Evolutionary conservation across 2,113 vertebrate genomes (phyloP).

Genomic region (Hucho hucho): DNA sequence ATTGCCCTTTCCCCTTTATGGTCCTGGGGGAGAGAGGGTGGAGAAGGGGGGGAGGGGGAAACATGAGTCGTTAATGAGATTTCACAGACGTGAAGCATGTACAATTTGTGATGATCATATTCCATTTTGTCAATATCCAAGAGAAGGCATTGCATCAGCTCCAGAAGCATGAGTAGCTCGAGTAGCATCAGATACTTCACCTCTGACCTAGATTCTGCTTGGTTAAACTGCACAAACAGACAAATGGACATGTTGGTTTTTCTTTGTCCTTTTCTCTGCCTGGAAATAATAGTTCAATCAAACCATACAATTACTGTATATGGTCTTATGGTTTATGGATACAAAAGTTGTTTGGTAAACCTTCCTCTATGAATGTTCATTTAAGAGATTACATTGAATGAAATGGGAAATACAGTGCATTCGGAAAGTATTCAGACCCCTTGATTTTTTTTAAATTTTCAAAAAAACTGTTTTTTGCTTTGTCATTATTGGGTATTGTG

Average conservation of each 20-base stretch:
- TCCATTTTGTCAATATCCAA: constrained; percentile 61
- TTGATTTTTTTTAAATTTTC: too few relatives aligned
- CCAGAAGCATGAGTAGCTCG: constrained; percentile 19
- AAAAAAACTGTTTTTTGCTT: too few relatives aligned
- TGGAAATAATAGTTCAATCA: background rate
- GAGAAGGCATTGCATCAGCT: constrained; percentile 55
- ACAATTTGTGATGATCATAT: constrained; percentile 66
- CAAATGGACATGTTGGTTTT: background rate
- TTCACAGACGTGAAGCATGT: constrained; percentile 59
- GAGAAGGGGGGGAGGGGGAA: constrained; percentile 27
- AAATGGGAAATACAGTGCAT: background rate
- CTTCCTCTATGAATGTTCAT: background rate
- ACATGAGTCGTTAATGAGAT: constrained; percentile 64
- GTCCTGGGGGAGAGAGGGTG: constrained; percentile 14
- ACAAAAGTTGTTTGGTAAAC: background rate
- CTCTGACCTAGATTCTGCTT: background rate
- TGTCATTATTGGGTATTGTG: too few relatives aligned
- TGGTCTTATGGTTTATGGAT: background rate
- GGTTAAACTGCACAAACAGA: background rate
- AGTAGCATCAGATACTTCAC: constrained; percentile 20
- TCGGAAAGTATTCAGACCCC: too few relatives aligned
- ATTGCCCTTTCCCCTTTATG: constrained; percentile 54
- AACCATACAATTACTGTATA: background rate
- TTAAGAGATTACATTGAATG: background rate
- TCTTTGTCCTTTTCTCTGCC: too few relatives aligned